Percentiles rank a stretch among this genome's conserved stretches.
Evolutionary conservation across 2,113 vertebrate species (phyloP).

Genomic region (Tachuris rubrigastra): DNA sequence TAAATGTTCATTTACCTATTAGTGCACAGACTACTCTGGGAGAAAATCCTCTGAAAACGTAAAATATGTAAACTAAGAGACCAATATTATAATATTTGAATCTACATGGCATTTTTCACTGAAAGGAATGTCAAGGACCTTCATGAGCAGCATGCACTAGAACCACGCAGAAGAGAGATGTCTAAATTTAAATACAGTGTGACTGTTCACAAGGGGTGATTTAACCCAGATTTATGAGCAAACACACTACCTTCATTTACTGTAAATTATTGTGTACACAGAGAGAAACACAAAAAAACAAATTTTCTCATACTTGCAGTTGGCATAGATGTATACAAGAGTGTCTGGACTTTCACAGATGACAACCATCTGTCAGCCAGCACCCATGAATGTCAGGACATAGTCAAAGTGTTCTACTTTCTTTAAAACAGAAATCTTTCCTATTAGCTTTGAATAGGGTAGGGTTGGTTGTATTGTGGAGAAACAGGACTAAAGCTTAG

Average conservation of each 20-base stretch:
- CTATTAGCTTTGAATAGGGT: accelerated
- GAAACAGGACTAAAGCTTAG: neutral
- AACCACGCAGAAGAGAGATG: accelerated
- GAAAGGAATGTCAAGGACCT: neutral
- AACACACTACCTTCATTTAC: neutral
- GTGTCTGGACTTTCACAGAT: neutral
- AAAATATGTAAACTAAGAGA: neutral
- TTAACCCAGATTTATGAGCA: neutral
- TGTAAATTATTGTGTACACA: neutral
- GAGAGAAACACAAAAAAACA: neutral
- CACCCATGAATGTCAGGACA: neutral
- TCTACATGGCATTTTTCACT: neutral
- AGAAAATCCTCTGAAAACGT: neutral
- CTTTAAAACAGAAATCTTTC: neutral
- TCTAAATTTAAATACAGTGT: neutral
- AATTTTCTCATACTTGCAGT: neutral
- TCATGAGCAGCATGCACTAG: neutral
- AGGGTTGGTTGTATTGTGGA: neutral
- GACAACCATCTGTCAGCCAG: neutral
- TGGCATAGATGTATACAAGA: neutral
- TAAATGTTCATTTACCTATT: neutral
- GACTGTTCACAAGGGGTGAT: neutral
- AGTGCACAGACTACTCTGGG: neutral
- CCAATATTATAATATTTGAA: neutral
- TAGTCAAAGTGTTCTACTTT: neutral